A percentile compares a stretch with the other conserved stretches of the same genome.
Conservation (phyloP, 2,113 vertebrate genomes). For the Oncorhynchus nerka region DNA sequence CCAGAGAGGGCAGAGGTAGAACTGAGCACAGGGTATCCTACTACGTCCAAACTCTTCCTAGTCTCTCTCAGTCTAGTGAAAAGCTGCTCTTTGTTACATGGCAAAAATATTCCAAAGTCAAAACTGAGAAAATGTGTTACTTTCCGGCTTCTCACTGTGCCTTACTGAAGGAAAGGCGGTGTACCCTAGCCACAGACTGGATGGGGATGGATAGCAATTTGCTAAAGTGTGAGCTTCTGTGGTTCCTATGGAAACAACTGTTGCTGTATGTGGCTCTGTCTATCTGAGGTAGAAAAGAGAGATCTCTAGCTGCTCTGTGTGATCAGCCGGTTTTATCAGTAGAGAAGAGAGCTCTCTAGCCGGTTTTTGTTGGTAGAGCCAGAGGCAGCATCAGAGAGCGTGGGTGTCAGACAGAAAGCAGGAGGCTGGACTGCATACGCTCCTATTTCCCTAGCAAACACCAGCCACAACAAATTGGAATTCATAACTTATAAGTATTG, state of each 20-base stretch:
- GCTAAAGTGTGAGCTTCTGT: not conserved
- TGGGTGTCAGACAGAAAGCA: slow-evolving; percentile 56
- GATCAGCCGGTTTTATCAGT: too few species aligned
- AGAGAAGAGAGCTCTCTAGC: too few species aligned
- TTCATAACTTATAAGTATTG: too few species aligned
- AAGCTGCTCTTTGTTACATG: slow-evolving; percentile 17
- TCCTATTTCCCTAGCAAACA: slow-evolving; percentile 17
- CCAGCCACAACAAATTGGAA: too few species aligned
- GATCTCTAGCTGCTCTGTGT: too few species aligned
- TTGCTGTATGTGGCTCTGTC: slow-evolving; percentile 43
- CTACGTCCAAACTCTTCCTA: not conserved
- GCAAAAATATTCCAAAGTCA: not conserved
- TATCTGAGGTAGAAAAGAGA: slow-evolving; percentile 36
- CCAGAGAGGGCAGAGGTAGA: slow-evolving; percentile 4
- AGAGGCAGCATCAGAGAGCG: slow-evolving; percentile 17
- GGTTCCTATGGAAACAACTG: slow-evolving; percentile 62
- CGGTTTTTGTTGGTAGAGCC: slow-evolving; percentile 44
- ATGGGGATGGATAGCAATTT: not conserved
- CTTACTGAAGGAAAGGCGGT: not conserved
- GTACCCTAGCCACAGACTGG: not conserved
- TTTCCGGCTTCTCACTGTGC: not conserved
- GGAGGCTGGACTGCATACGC: slow-evolving; percentile 52
- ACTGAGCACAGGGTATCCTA: not conserved
- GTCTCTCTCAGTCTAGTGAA: not conserved
- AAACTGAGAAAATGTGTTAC: not conserved